These are phyloP conservation scores for Herpetotheres cachinnans DNA, from an alignment of 2,113 vertebrate species.

Conservation along the genomic window DNA sequence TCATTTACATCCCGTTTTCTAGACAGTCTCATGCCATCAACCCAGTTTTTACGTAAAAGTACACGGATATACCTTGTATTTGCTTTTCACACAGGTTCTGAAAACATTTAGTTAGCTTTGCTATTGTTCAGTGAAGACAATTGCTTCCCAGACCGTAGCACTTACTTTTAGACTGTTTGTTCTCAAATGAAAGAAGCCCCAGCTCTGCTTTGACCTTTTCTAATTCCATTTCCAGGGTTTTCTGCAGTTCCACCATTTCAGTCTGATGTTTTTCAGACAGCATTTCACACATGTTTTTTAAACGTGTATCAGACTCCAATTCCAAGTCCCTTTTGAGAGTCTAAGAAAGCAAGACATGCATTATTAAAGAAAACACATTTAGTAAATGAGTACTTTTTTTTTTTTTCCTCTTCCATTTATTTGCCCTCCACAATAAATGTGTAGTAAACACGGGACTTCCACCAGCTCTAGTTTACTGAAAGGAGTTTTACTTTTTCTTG, in stretches of 20 bases:
- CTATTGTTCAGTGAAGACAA: not conserved
- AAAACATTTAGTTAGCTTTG: not conserved
- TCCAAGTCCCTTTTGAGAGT: slow-evolving; percentile 70
- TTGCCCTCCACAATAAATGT: not conserved
- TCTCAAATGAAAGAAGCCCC: slow-evolving; percentile 72
- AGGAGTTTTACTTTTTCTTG: not conserved
- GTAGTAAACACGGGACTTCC: not conserved
- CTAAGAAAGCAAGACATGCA: slow-evolving; percentile 56
- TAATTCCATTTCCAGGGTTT: slow-evolving; percentile 68
- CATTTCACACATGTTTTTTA: slow-evolving; percentile 58
- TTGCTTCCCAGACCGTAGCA: not conserved
- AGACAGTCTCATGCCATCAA: accelerated
- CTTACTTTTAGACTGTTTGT: slow-evolving; percentile 78
- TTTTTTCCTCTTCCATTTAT: not conserved
- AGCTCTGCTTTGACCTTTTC: slow-evolving; percentile 76
- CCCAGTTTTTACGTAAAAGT: not conserved
- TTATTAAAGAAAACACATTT: not conserved
- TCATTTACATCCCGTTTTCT: not conserved
- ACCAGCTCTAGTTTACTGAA: not conserved
- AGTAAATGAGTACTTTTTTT: not conserved
- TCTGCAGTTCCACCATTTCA: slow-evolving; percentile 71
- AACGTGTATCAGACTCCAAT: slow-evolving; percentile 42
- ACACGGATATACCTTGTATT: not conserved
- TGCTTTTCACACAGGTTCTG: not conserved
- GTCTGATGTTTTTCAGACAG: slow-evolving; percentile 65